Evolutionary conservation across 23 tunicate species (phyloP), one percentile per base, ranked within the genome.

Genomic region (Phallusia fumigata): DNA sequence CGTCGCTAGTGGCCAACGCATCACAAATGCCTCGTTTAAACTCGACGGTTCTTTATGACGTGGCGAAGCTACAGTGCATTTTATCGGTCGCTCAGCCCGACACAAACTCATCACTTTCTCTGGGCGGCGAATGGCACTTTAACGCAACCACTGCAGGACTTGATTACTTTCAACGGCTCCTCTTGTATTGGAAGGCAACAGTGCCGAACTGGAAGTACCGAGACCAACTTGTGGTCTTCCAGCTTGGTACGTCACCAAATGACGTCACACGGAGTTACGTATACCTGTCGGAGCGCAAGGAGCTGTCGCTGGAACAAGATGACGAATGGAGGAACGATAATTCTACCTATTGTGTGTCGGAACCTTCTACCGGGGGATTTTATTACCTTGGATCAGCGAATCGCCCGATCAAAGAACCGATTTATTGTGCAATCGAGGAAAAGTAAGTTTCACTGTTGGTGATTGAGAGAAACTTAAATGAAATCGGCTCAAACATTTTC

Each of bases 311-410:
- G 22, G 31, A 36, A 22, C 33, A 30, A 3, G 40, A 53, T 3
- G 36, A 26, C 28, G 33, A 79, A 21, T 93, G 98, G 98, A 75
- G 79, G 31, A 31, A 86, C 19, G 76, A 65, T 15, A 80, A 65
- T n/a, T 87, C 79, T 6, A 79, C 86, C 50, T 77, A 89, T 19
- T 65, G 76, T 45, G 73, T 50, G 80, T n/a, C 64, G 77, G 87
- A 89, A 30, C 87, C 90, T 0, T 53, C 83, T 0, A 73, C 82
- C 52, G 94, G 90, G 13, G 45, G 82, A 35, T 86, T 79, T 36
- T 94, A 91, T 65, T 81, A 88, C 75, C 74, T 40, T 21, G 72
- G 76, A 11, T 87, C 98, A 13, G 65, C 98, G 19, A 84, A 94
- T 75, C 84, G 98, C 31, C 95, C 91, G 13, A 24, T 22, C 1